Percentiles rank a stretch among this genome's conserved stretches.
These are phyloP conservation scores for Hipparchia sbordonii DNA, from an alignment of 2,888 invertebrate genomes.

Conservation along the genomic window DNA sequence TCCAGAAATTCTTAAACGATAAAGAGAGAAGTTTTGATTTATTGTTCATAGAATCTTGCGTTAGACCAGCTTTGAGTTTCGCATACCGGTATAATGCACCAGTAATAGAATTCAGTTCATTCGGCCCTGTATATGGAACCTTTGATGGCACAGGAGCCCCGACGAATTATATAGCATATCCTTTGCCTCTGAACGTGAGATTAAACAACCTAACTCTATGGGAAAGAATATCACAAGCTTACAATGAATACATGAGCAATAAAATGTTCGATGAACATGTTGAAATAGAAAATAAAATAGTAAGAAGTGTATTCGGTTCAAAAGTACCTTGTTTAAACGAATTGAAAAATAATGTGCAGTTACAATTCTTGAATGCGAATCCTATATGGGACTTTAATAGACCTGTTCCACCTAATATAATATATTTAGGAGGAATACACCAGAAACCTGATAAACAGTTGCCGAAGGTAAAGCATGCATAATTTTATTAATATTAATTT, in stretches of 20 bases:
- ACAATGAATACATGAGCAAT: conserved; percentile 29
- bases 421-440: conserved; percentile 50
- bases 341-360: conserved; percentile 47
- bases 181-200: conserved; percentile 36
- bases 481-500: neutral
- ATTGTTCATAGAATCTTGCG: conserved; percentile 51
- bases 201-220: conserved; percentile 42
- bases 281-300: conserved; percentile 37
- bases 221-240: conserved; percentile 42
- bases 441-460: conserved; percentile 46
- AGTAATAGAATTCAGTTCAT: conserved; percentile 56
- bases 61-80: conserved; percentile 45
- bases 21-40: conserved; percentile 50
- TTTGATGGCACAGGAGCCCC: conserved; percentile 47
- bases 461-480: conserved; percentile 51
- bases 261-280: conserved; percentile 23
- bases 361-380: conserved; percentile 53
- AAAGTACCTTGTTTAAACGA: conserved; percentile 42
- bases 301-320: conserved; percentile 41
- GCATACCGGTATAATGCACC: conserved; percentile 54
- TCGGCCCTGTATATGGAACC: conserved; percentile 43
- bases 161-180: conserved; percentile 49
- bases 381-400: conserved; percentile 49
- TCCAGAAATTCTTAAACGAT: conserved; percentile 39
- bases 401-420: conserved; percentile 48